Evolutionary conservation across 2,797 vertebrate genomes (phyloP), one percentile per base, ranked within the genome.

Genomic region (Acanthiza pusilla): DNA sequence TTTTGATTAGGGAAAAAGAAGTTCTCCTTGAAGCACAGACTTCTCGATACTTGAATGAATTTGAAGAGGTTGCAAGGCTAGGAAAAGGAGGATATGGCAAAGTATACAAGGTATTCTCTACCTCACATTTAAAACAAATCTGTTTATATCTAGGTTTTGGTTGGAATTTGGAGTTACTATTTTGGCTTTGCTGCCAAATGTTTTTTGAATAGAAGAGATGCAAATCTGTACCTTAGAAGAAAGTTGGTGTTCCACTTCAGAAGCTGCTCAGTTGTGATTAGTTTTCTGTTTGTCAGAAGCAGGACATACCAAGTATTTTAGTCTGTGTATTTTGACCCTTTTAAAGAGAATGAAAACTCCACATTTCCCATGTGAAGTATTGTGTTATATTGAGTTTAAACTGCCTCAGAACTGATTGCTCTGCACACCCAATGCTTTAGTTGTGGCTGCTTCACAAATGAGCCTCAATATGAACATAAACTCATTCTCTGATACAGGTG

Each of bases 21-120:
- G 54, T 97, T 85, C 82, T 97, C 50, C 99, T 99, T 89, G 98
- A 99, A 97, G 98, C 98, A 4, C 99, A 99, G 94, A 99, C 99
- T 3, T 99, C 99, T 29, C 98, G 99, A 21, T 99, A 99, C 93
- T 97, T 99, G 58, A 99, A 98, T 97, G 99, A 99, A 96, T 99
- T 99, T 98, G 99, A 99, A 95, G 99, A 99, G 97, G 80, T 99
- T 57, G 97, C 97, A 63, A 94, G 97, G 87, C 97, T 99, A 53
- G 99, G 99, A 72, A 99, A 98, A 98, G 99, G 99, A 88, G 98
- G 99, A 19, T 99, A 99, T 48, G 99, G 99, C 78, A 98, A 99
- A 93, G 99, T 99, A 9, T 99, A 98, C 95, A 99, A 99, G 99
- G 99, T 99, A 97, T 79, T 87, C 55, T 72, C 88, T 71, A 71